These are phyloP conservation scores for Cremastobaeus sp. DNA, from an alignment of 2,888 invertebrate genomes.

Conservation along the genomic window DNA sequence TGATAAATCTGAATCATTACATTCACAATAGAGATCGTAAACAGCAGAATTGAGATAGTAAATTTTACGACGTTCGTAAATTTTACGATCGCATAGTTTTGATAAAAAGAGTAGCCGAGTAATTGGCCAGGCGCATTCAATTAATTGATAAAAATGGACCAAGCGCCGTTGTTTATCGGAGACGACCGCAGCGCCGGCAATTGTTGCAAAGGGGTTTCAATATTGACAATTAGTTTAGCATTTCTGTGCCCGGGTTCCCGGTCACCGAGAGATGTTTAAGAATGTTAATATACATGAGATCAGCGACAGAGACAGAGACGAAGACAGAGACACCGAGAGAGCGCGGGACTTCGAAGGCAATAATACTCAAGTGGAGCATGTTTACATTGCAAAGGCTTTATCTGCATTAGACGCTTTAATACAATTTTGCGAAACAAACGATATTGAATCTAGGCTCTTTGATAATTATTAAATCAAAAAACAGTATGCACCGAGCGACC, in stretches of 20 bases:
- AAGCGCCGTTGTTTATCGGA: not conserved
- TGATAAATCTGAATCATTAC: not conserved
- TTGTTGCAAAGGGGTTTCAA: not conserved
- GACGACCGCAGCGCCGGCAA: not conserved
- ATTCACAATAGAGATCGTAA: slow-evolving; percentile 15
- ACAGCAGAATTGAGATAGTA: slow-evolving; percentile 12
- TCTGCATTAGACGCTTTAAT: slow-evolving; percentile 51
- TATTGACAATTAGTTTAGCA: slow-evolving; percentile 12
- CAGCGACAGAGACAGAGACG: slow-evolving; percentile 25
- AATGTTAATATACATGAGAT: slow-evolving; percentile 44
- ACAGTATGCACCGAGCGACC: not conserved
- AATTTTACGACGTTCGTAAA: slow-evolving; percentile 15
- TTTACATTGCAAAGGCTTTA: slow-evolving; percentile 53
- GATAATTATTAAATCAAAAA: slow-evolving; percentile 33
- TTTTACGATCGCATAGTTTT: not conserved
- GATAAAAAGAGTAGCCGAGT: slow-evolving; percentile 3
- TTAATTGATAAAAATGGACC: slow-evolving; percentile 11
- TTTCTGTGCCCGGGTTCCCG: slow-evolving; percentile 4
- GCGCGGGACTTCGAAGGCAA: slow-evolving; percentile 36
- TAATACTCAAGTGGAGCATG: slow-evolving; percentile 50
- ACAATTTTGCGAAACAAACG: slow-evolving; percentile 50
- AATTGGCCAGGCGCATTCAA: not conserved
- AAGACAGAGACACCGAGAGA: too few species aligned
- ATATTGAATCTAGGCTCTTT: slow-evolving; percentile 42
- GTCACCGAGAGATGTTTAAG: slow-evolving; percentile 25